Evolutionary conservation across 2,113 vertebrate genomes (phyloP).

Genomic region (Seriola quinqueradiata): DNA sequence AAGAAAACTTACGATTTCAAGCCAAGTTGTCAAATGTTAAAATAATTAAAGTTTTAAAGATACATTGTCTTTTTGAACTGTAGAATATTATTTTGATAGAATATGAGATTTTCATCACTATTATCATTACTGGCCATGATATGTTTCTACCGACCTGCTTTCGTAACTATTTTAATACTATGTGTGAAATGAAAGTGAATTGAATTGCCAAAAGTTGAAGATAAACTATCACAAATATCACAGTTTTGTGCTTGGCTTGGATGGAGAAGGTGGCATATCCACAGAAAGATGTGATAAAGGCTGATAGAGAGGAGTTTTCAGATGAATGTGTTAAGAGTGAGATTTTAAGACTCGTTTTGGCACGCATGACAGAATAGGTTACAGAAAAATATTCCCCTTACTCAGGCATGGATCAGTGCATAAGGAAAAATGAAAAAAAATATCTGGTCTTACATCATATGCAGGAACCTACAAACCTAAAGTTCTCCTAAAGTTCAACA

Average conservation of each 20-base stretch:
- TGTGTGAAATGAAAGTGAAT: neutral
- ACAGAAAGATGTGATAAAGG: slow-evolving; percentile 1
- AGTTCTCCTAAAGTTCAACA: slow-evolving; percentile 52
- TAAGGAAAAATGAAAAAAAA: slow-evolving; percentile 51
- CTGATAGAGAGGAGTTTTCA: slow-evolving; percentile 28
- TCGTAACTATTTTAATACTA: neutral
- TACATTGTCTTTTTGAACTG: no score
- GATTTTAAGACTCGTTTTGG: slow-evolving; percentile 27
- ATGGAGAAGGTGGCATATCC: slow-evolving; percentile 9
- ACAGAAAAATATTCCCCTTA: neutral
- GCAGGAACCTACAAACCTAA: slow-evolving; percentile 40
- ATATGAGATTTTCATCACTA: neutral
- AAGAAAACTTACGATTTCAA: neutral
- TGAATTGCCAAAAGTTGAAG: neutral
- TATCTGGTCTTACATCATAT: slow-evolving; percentile 47
- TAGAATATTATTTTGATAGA: neutral
- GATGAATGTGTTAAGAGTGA: slow-evolving; percentile 6
- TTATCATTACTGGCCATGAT: neutral
- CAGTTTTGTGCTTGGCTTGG: neutral
- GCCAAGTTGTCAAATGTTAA: neutral
- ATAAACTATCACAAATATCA: slow-evolving; percentile 2
- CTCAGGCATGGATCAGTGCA: slow-evolving; percentile 47
- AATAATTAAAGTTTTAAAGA: neutral
- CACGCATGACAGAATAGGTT: neutral
- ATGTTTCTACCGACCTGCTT: neutral